Evolutionary conservation across 92 coral and sea anemone genomes (phyloP).

Genomic region (Paragorgia papillata): DNA sequence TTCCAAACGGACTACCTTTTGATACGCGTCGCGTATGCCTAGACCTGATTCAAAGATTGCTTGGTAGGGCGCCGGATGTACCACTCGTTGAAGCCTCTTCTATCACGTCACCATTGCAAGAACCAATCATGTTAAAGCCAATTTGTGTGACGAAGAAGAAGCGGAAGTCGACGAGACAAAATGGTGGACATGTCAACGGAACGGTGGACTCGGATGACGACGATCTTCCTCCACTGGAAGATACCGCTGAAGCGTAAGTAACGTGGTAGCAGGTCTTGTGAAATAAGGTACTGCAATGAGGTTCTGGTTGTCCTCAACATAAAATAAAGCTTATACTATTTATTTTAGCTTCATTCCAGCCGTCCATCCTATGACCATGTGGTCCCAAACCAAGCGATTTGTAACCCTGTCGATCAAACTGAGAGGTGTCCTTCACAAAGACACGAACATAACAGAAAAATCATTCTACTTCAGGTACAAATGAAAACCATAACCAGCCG

Average conservation of each 20-base stretch:
- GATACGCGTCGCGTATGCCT: constrained; percentile 76
- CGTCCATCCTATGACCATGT: constrained; percentile 80
- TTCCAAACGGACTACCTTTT: constrained; percentile 46
- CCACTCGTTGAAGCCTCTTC: constrained; percentile 36
- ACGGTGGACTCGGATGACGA: not conserved
- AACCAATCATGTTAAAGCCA: constrained; percentile 30
- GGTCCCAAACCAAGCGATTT: constrained; percentile 88
- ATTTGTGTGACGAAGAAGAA: constrained; percentile 21
- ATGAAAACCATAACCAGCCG: too few relatives aligned
- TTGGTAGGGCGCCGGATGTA: constrained; percentile 73
- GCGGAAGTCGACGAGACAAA: constrained; percentile 22
- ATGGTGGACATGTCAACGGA: constrained; percentile 14
- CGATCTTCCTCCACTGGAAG: constrained; percentile 19
- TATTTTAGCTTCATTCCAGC: constrained; percentile 7
- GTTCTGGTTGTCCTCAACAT: too few relatives aligned
- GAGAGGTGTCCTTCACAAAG: constrained; percentile 70
- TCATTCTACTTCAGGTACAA: constrained; percentile 72
- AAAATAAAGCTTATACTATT: too few relatives aligned
- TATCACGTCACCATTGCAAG: constrained; percentile 36
- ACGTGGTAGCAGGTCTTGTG: too few relatives aligned
- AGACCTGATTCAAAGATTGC: constrained; percentile 76
- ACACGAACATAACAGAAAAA: constrained; percentile 58
- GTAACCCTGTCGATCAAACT: constrained; percentile 78
- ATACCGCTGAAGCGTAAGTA: constrained; percentile 39
- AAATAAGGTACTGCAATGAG: too few relatives aligned